Evolutionary conservation across 2,113 vertebrate species (phyloP).

Genomic region (Psilopogon haemacephalus): DNA sequence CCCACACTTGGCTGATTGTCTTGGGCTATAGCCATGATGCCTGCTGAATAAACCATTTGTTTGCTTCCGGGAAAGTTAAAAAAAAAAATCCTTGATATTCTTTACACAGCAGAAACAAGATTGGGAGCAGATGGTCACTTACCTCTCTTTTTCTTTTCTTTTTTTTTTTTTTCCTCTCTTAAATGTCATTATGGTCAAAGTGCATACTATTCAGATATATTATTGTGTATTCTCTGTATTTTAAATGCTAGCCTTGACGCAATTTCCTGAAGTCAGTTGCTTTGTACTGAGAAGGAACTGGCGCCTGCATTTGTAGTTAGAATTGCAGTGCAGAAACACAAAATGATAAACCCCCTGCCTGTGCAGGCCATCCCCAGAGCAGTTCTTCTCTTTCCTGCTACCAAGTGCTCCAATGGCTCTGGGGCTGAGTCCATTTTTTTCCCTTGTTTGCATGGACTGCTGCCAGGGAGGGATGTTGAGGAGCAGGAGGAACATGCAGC

Average conservation of each 20-base stretch:
- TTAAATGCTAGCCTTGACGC: constrained; percentile 38
- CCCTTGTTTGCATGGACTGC: background rate
- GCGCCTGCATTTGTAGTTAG: background rate
- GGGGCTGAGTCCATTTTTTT: background rate
- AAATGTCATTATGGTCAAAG: constrained; percentile 65
- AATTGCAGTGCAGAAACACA: background rate
- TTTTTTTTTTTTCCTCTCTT: background rate
- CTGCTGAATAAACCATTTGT: constrained; percentile 57
- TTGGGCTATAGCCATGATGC: constrained; percentile 43
- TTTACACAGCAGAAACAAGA: constrained; percentile 47
- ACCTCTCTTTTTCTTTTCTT: background rate
- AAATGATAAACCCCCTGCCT: background rate
- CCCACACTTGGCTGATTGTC: constrained; percentile 56
- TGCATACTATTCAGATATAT: constrained; percentile 50
- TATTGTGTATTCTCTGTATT: constrained; percentile 51
- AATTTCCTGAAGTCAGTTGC: constrained; percentile 40
- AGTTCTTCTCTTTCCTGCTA: background rate
- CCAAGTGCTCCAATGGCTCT: background rate
- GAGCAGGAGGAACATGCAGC: background rate
- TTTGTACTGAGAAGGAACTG: constrained; percentile 44
- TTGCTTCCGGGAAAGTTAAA: constrained; percentile 62
- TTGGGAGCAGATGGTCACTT: constrained; percentile 57
- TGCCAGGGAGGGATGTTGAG: background rate
- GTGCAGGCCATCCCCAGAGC: background rate
- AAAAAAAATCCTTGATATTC: constrained; percentile 53